phyloP scores from a whole-genome alignment of 2,797 vertebrate species.

The Pipistrellus pygmaeus region DNA sequence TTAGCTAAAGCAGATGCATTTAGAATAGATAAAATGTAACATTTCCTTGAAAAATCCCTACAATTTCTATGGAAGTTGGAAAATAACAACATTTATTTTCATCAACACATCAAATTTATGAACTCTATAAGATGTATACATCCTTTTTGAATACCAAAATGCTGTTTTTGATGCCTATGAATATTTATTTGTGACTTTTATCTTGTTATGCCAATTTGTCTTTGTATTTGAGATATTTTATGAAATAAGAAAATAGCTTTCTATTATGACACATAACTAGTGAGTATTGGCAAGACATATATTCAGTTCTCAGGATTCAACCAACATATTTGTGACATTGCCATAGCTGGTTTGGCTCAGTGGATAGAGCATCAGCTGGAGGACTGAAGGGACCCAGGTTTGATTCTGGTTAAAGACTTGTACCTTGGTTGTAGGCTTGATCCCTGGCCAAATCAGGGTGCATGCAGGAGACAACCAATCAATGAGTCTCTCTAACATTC shows the following conservation, averaged over 20 bases:
- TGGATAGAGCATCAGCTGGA: no score
- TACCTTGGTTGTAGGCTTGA: no score
- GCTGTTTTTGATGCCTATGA: background rate
- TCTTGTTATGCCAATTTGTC: background rate
- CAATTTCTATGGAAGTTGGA: background rate
- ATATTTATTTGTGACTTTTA: background rate
- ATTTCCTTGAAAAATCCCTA: conserved; percentile 23
- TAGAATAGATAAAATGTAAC: conserved; percentile 16
- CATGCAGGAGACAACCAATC: no score
- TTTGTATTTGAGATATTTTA: conserved; percentile 17
- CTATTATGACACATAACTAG: background rate
- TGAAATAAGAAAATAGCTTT: conserved; percentile 40
- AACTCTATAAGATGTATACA: background rate
- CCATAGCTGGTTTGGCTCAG: no score
- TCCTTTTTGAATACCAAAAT: background rate
- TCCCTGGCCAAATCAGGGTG: no score
- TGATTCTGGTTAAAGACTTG: no score
- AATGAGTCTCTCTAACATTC: no score
- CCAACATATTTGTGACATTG: background rate
- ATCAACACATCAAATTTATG: conserved; percentile 17
- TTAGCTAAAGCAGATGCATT: conserved; percentile 4
- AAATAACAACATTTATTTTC: conserved; percentile 7
- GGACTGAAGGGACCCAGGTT: no score
- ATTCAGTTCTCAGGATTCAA: background rate
- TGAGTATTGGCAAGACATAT: background rate